Conservation (phyloP, 92 coral and sea anemone genomes). For the Zoanthus gigantus region DNA sequence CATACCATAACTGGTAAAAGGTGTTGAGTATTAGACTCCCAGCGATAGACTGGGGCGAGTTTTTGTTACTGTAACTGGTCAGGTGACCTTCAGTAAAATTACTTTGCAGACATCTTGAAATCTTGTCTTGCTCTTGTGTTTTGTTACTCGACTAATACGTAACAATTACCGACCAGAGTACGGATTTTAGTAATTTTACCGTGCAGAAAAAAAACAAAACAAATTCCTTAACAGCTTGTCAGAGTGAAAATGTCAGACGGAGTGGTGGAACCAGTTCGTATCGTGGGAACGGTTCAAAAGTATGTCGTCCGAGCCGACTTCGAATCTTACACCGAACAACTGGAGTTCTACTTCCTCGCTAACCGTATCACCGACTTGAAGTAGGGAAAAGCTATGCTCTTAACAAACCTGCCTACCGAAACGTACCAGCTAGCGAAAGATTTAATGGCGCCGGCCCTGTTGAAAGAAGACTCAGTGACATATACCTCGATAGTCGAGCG, state of each 20-base stretch:
- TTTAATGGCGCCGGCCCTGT: neutral
- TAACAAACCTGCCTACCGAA: slow-evolving; percentile 64
- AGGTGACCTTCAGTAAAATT: too few species aligned
- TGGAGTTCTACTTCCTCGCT: slow-evolving; percentile 26
- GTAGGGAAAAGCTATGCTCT: slow-evolving; percentile 53
- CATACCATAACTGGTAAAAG: too few species aligned
- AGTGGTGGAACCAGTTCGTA: slow-evolving; percentile 17
- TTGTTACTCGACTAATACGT: too few species aligned
- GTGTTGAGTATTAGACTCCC: too few species aligned
- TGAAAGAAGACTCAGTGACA: neutral
- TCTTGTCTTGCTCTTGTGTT: too few species aligned
- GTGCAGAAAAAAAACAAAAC: too few species aligned
- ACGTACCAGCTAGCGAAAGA: slow-evolving; percentile 17
- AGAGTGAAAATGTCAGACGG: slow-evolving; percentile 19
- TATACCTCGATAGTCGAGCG: neutral
- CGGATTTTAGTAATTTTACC: too few species aligned
- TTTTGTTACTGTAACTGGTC: too few species aligned
- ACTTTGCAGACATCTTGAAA: too few species aligned
- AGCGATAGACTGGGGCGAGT: too few species aligned
- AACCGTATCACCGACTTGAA: slow-evolving; percentile 40
- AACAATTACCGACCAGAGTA: too few species aligned
- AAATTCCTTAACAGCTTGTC: neutral
- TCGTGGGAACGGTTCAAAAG: slow-evolving; percentile 56
- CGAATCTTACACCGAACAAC: slow-evolving; percentile 23
- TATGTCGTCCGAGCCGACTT: slow-evolving; percentile 30